A percentile compares a stretch with the other conserved stretches of the same genome.
These are phyloP conservation scores for Bungarus multicinctus DNA, from an alignment of 2,113 vertebrate genomes.

Conservation along the genomic window DNA sequence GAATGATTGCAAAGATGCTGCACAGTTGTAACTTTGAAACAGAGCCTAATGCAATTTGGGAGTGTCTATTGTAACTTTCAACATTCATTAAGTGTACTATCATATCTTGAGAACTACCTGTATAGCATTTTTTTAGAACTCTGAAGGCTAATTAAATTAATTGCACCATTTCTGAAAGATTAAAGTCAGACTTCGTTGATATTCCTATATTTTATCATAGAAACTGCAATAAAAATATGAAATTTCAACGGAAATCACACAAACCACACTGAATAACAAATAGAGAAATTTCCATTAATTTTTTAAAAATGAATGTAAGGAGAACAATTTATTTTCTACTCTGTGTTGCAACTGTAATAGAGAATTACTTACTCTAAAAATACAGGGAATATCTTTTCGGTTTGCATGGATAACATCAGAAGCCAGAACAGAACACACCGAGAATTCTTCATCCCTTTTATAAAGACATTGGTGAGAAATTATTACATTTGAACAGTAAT, in stretches of 20 bases:
- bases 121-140: neutral
- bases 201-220: neutral
- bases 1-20: too few species aligned
- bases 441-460: slow-evolving; percentile 96
- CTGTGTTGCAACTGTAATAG: neutral
- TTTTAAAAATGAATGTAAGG: neutral
- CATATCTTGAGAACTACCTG: too few species aligned
- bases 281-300: neutral
- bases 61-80: too few species aligned
- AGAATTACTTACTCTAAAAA: slow-evolving; percentile 87
- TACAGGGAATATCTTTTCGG: slow-evolving; percentile 96
- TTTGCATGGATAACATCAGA: slow-evolving; percentile 98
- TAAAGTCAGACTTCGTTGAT: neutral
- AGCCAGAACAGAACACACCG: slow-evolving; percentile 95
- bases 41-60: neutral
- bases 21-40: too few species aligned
- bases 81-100: too few species aligned
- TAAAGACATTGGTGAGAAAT: slow-evolving; percentile 11
- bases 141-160: neutral
- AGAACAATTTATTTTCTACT: neutral
- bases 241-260: neutral
- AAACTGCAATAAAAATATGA: neutral
- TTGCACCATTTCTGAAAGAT: neutral
- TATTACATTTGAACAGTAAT: neutral
- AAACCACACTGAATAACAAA: neutral